Evolutionary conservation across 1,140 invertebrate genomes (phyloP), one percentile per base, ranked within the genome.

Genomic region (Leptinotarsa defecta): DNA sequence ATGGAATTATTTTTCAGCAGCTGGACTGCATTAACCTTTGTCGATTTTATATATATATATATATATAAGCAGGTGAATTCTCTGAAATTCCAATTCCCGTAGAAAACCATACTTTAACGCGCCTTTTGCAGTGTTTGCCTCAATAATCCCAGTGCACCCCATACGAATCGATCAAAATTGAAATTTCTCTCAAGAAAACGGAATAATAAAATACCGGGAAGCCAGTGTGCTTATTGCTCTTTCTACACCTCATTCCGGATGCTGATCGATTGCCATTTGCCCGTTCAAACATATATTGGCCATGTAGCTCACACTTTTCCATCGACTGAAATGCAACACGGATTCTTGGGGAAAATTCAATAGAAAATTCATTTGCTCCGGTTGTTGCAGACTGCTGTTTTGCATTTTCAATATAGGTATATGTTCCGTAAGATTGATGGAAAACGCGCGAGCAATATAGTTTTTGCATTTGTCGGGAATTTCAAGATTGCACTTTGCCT

Each of bases 251-350:
- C 74, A 78, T 80, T 80, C 78, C 68, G 67, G 34, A 64, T 67
- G 68, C 74, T 76, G 78, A 80, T 80, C 78, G 78, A 80, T 80
- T 80, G 78, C 78, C 76, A 78, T 77, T 78, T 78, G 76, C 77
- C 73, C 70, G 57, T 64, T 78, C 65, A 74, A 73, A 70, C 77
- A 75, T 78, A 74, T 72, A 75, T 78, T 71, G 74, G 74, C 61
- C 69, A 20, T 68, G 74, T 75, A 43, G 34, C 62, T 49, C 70
- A 73, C 74, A 8, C 49, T 13, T 62, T 24, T 19, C n/a, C 68
- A 4, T 17, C 52, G n/a, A 57, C 13, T 15, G 52, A 5, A 57
- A 43, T 11, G 34, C 52, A 57, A 57, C 52, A 57, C n/a, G 52
- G 52, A 57, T 17, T 17, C 52, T 17, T 57, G 52, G 13, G 22